These are phyloP conservation scores for Mesaphorura yosii DNA, from an alignment of 1,140 invertebrate genomes.

Conservation along the genomic window DNA sequence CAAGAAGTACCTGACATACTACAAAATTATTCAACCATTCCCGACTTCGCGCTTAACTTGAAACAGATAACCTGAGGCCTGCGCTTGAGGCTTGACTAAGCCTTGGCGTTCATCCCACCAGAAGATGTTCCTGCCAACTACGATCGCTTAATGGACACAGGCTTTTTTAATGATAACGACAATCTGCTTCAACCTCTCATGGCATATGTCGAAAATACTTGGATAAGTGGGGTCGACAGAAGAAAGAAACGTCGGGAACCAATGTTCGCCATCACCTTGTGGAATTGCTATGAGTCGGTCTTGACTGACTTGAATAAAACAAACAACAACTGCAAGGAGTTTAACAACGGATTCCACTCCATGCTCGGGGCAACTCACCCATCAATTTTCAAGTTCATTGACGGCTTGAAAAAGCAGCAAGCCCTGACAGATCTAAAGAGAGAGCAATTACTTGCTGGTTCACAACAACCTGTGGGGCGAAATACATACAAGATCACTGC, in stretches of 20 bases:
- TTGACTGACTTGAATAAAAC: background rate
- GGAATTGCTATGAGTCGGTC: background rate
- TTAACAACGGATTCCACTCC: background rate
- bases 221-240: slow-evolving; percentile 7
- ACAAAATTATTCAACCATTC: background rate
- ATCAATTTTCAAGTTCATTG: background rate
- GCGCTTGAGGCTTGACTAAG: too few species aligned
- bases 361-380: background rate
- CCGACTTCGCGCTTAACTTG: slow-evolving; percentile 8
- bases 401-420: background rate
- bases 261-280: background rate
- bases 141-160: slow-evolving; percentile 2
- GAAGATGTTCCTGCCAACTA: background rate
- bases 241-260: background rate
- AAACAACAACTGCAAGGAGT: background rate
- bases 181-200: background rate
- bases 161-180: slow-evolving; percentile 1
- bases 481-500: background rate
- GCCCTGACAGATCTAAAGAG: background rate
- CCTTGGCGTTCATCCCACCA: slow-evolving; percentile 8
- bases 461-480: background rate
- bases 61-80: background rate
- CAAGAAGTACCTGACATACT: background rate
- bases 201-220: slow-evolving; percentile 13
- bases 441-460: background rate